Evolutionary conservation across 2,113 vertebrate genomes (phyloP).

Genomic region (Anolis carolinensis): DNA sequence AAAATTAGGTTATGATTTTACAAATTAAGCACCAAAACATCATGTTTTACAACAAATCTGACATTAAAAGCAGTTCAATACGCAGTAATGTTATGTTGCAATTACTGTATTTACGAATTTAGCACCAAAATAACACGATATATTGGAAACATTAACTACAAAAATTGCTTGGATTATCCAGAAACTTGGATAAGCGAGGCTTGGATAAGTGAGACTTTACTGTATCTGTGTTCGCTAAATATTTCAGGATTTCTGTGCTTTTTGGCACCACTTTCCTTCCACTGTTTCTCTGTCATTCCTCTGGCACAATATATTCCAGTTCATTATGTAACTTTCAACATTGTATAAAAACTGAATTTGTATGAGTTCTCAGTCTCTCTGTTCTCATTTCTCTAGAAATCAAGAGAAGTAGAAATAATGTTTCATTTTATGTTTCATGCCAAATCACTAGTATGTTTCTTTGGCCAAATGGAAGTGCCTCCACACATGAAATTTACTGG

Average conservation of each 20-base stretch:
- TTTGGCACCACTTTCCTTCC: background rate
- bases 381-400: background rate
- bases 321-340: background rate
- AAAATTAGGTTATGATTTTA: too few species aligned
- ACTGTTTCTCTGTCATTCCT: background rate
- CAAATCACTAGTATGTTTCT: background rate
- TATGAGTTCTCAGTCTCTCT: background rate
- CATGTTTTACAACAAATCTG: too few species aligned
- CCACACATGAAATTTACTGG: background rate
- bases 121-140: too few species aligned
- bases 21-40: too few species aligned
- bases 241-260: background rate
- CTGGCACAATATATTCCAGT: background rate
- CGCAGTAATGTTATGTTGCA: too few species aligned
- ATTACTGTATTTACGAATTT: too few species aligned
- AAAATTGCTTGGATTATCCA: too few species aligned
- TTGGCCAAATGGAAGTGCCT: constrained; percentile 25
- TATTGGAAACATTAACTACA: too few species aligned
- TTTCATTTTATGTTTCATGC: background rate
- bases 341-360: background rate
- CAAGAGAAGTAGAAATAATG: background rate
- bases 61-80: too few species aligned
- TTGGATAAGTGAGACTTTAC: too few species aligned
- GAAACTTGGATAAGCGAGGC: too few species aligned
- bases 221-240: background rate